These are phyloP conservation scores for Montipora efflorescens DNA, from an alignment of 64 coral and sea anemone species.

Conservation along the genomic window DNA sequence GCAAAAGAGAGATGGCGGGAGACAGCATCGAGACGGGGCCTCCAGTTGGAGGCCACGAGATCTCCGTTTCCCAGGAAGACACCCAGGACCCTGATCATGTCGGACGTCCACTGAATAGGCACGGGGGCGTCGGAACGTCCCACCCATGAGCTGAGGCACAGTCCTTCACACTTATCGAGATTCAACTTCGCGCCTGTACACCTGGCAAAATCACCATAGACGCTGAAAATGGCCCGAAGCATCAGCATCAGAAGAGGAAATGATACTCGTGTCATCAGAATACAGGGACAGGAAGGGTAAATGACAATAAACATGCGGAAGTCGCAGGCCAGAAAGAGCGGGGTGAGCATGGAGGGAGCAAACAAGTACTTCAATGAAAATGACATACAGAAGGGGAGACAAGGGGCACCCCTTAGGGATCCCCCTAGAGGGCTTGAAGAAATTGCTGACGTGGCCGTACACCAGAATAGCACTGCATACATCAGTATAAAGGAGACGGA, in stretches of 20 bases:
- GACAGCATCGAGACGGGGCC: background rate
- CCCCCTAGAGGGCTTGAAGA: background rate
- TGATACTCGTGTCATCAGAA: conserved; percentile 25
- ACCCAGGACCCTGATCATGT: background rate
- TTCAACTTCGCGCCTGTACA: conserved; percentile 34
- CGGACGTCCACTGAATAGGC: background rate
- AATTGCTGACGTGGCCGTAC: background rate
- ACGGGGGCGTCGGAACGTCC: background rate
- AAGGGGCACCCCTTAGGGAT: background rate
- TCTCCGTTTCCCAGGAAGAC: background rate
- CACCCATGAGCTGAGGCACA: conserved; percentile 4
- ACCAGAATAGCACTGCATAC: background rate
- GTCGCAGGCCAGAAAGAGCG: background rate
- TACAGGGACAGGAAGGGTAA: background rate
- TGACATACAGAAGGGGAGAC: background rate
- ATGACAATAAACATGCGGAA: background rate
- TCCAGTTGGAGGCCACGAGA: background rate
- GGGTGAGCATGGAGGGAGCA: background rate
- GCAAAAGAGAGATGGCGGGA: background rate
- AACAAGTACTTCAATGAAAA: background rate
- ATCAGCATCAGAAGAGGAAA: background rate
- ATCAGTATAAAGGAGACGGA: background rate
- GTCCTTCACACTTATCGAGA: background rate
- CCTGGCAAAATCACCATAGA: background rate
- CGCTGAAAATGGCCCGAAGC: background rate